Evolutionary conservation across 2,888 invertebrate genomes (phyloP).

Genomic region (Parnassius orleans): DNA sequence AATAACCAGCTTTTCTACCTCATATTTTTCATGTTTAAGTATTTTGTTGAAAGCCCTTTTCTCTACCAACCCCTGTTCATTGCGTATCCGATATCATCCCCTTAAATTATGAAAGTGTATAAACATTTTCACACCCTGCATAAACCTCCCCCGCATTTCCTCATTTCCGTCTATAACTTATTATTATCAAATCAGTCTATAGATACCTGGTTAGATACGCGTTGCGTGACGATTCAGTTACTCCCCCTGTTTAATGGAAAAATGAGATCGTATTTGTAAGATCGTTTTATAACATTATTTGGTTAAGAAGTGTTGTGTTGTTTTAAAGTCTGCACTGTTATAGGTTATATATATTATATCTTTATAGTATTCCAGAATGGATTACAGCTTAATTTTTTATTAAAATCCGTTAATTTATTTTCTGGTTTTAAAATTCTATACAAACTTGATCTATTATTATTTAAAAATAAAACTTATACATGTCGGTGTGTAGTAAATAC

Average conservation of each 20-base stretch:
- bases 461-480: too few species aligned
- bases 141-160: slow-evolving; percentile 62
- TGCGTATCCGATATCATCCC: slow-evolving; percentile 71
- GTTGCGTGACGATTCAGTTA: slow-evolving; percentile 55
- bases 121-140: slow-evolving; percentile 77
- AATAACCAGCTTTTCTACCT: slow-evolving; percentile 66
- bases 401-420: too few species aligned
- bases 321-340: too few species aligned
- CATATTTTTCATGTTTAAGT: slow-evolving; percentile 64
- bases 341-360: slow-evolving; percentile 10
- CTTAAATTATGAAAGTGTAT: slow-evolving; percentile 80
- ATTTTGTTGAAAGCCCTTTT: slow-evolving; percentile 72
- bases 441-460: too few species aligned
- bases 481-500: too few species aligned
- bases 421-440: too few species aligned
- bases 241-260: slow-evolving; percentile 65
- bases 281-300: slow-evolving; percentile 73
- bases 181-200: slow-evolving; percentile 80
- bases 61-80: slow-evolving; percentile 57
- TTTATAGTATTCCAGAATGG: not conserved
- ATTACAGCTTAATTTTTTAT: too few species aligned
- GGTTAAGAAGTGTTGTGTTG: slow-evolving; percentile 33
- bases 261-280: slow-evolving; percentile 63
- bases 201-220: slow-evolving; percentile 72
- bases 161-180: slow-evolving; percentile 69